Percentiles rank a stretch among this genome's conserved stretches.
Evolutionary conservation across 1,140 invertebrate genomes (phyloP).

Genomic region (Achroia grisella): DNA sequence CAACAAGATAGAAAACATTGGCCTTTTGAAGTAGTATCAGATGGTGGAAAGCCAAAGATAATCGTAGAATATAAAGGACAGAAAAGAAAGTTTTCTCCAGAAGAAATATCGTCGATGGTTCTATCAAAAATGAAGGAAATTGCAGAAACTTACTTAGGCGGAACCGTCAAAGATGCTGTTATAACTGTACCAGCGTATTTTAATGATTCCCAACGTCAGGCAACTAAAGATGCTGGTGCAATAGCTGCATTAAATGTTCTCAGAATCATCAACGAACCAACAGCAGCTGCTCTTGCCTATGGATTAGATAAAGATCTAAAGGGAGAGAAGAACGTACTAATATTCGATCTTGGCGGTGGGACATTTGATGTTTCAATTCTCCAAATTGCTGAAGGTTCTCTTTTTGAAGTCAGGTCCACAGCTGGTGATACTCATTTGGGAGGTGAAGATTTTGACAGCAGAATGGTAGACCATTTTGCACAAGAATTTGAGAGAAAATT

Average conservation of each 20-base stretch:
- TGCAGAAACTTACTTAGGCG: constrained; percentile 75
- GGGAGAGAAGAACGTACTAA: constrained; percentile 85
- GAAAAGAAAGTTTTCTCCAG: constrained; percentile 84
- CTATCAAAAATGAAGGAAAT: constrained; percentile 84
- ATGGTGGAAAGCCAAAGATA: constrained; percentile 82
- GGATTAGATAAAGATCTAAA: constrained; percentile 88
- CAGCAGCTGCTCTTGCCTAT: constrained; percentile 88
- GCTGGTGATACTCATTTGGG: constrained; percentile 85
- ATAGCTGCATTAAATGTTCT: constrained; percentile 87
- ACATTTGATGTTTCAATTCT: constrained; percentile 92
- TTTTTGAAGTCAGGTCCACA: constrained; percentile 87
- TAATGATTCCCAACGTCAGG: constrained; percentile 79
- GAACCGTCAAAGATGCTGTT: constrained; percentile 78
- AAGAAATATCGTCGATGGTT: constrained; percentile 93
- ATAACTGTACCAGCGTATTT: constrained; percentile 82
- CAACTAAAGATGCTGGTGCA: constrained; percentile 83
- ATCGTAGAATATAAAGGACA: constrained; percentile 87
- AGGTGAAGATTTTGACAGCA: constrained; percentile 86
- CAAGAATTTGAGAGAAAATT: constrained; percentile 89
- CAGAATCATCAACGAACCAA: constrained; percentile 89
- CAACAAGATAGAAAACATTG: constrained; percentile 86
- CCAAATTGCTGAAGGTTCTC: constrained; percentile 87
- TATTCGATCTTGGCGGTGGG: constrained; percentile 84
- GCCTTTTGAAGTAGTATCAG: constrained; percentile 84
- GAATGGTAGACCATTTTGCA: constrained; percentile 87